Percentiles rank a stretch among this genome's conserved stretches.
Evolutionary conservation across 2,888 invertebrate species (phyloP).

Genomic region (Phania funesta): DNA sequence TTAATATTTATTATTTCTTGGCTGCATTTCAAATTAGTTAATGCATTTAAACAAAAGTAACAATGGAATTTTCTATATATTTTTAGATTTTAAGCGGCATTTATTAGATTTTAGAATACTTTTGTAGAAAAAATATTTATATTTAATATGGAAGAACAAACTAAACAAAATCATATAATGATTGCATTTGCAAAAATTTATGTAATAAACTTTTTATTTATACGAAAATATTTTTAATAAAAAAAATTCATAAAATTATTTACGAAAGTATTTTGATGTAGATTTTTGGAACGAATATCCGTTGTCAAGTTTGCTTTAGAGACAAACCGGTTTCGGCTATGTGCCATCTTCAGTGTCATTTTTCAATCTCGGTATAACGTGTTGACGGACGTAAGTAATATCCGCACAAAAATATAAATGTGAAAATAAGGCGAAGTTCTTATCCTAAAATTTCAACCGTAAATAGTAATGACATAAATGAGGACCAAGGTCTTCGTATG

Average conservation of each 20-base stretch:
- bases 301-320: too few relatives aligned
- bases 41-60: slow-evolving; percentile 61
- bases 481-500: too few relatives aligned
- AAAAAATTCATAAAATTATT: slow-evolving; percentile 30
- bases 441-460: too few relatives aligned
- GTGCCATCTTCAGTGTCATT: too few relatives aligned
- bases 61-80: background rate
- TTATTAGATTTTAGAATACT: slow-evolving; percentile 75
- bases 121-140: slow-evolving; percentile 56
- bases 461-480: too few relatives aligned
- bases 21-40: background rate
- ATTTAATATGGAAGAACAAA: slow-evolving; percentile 28
- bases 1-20: background rate
- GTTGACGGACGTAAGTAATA: too few relatives aligned
- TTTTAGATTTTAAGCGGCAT: slow-evolving; percentile 78
- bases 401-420: too few relatives aligned
- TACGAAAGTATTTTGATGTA: background rate
- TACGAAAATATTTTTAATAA: slow-evolving; percentile 54
- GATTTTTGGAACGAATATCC: too few relatives aligned
- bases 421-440: too few relatives aligned
- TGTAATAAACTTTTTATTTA: slow-evolving; percentile 56
- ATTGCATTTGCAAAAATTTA: slow-evolving; percentile 53
- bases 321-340: too few relatives aligned
- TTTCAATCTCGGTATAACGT: too few relatives aligned
- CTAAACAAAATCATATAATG: slow-evolving; percentile 41